Conservation (phyloP, 2,888 invertebrate genomes). For the Limnephilus auricula region DNA sequence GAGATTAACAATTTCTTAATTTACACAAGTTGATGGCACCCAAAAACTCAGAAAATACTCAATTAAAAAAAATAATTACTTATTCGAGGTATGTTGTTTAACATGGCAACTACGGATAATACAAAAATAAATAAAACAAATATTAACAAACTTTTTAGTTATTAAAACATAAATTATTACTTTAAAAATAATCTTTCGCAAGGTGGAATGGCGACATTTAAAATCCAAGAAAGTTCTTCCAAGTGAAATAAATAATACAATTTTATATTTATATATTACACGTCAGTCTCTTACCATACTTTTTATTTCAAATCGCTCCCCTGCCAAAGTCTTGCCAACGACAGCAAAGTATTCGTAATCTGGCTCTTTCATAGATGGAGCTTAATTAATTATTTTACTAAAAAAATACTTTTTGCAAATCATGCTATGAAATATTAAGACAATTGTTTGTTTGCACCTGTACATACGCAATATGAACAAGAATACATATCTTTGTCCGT, state of each 20-base stretch:
- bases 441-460: too few relatives aligned
- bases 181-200: conserved; percentile 40
- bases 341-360: neutral
- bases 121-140: conserved; percentile 50
- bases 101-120: conserved; percentile 50
- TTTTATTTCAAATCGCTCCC: neutral
- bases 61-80: conserved; percentile 15
- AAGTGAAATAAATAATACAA: conserved; percentile 19
- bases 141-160: conserved; percentile 45
- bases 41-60: neutral
- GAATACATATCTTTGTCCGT: too few relatives aligned
- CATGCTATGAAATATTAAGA: too few relatives aligned
- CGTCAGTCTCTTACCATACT: conserved; percentile 27
- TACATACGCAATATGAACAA: too few relatives aligned
- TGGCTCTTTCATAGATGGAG: too few relatives aligned
- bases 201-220: conserved; percentile 20
- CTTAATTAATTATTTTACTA: too few relatives aligned
- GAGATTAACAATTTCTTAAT: neutral
- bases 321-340: neutral
- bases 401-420: too few relatives aligned
- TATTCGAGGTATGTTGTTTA: conserved; percentile 51
- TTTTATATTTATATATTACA: conserved; percentile 14
- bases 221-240: neutral
- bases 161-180: conserved; percentile 50
- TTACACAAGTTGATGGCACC: conserved; percentile 21